phyloP scores from a whole-genome alignment of 1,140 invertebrate genomes.

The Nixonia krombeini region DNA sequence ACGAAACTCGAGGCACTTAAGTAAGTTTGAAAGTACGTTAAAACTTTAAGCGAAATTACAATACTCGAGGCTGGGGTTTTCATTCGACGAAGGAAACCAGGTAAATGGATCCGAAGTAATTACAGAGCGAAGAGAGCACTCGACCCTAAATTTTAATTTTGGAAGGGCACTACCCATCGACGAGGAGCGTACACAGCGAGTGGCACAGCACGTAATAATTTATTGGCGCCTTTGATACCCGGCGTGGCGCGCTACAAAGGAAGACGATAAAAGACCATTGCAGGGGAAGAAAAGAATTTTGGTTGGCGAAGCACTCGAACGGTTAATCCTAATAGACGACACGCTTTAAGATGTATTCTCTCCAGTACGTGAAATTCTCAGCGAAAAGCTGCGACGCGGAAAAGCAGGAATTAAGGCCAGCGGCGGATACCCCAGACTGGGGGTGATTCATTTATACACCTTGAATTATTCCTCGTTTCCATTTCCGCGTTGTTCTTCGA shows the following conservation, averaged over 20 bases:
- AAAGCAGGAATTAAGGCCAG: constrained; percentile 40
- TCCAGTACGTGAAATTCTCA: constrained; percentile 31
- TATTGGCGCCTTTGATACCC: constrained; percentile 10
- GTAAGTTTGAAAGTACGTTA: constrained; percentile 26
- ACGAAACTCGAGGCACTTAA: constrained; percentile 24
- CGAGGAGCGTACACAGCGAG: too few species aligned
- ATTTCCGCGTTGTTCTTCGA: constrained; percentile 16
- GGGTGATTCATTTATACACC: constrained; percentile 43
- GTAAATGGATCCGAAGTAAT: constrained; percentile 30
- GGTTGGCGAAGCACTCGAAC: constrained; percentile 22
- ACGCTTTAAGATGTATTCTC: constrained; percentile 34
- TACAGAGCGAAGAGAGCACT: constrained; percentile 17
- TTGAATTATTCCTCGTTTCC: constrained; percentile 25
- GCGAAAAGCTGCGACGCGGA: constrained; percentile 32
- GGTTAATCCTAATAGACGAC: constrained; percentile 39
- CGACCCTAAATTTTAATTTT: constrained; percentile 26
- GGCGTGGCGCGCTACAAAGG: constrained; percentile 12
- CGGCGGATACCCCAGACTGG: constrained; percentile 6
- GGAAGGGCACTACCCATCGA: too few species aligned
- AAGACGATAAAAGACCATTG: constrained; percentile 30
- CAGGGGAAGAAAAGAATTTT: constrained; percentile 27
- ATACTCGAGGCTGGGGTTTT: constrained; percentile 26
- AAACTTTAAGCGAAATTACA: constrained; percentile 36
- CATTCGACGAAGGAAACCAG: constrained; percentile 33
- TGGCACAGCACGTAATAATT: constrained; percentile 13